Percentiles rank a stretch among this genome's conserved stretches.
These are phyloP conservation scores for Eupithecia dodoneata DNA, from an alignment of 2,888 invertebrate genomes.

Conservation along the genomic window DNA sequence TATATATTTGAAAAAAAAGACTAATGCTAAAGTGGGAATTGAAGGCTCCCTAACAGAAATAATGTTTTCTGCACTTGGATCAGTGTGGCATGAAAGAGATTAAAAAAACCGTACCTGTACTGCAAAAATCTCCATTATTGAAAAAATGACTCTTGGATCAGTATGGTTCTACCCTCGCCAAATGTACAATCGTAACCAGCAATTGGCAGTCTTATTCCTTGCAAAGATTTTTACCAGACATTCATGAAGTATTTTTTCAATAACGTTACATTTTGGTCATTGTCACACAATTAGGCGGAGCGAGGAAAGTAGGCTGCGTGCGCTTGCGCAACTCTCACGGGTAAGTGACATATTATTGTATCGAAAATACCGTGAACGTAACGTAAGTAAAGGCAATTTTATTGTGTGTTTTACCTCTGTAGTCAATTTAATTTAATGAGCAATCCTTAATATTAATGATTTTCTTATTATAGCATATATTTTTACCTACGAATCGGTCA, in stretches of 20 bases:
- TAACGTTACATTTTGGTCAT: slow-evolving; percentile 39
- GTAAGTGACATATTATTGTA: slow-evolving; percentile 64
- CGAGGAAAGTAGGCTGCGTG: slow-evolving; percentile 57
- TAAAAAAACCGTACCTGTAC: too few species aligned
- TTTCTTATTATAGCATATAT: not conserved
- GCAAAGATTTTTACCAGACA: not conserved
- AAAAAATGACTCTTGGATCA: too few species aligned
- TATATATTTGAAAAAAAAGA: too few species aligned
- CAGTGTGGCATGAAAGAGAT: too few species aligned
- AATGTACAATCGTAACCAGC: too few species aligned
- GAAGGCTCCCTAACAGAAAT: too few species aligned
- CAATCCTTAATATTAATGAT: not conserved
- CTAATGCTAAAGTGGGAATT: too few species aligned
- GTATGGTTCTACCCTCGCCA: too few species aligned
- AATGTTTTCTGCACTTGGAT: too few species aligned
- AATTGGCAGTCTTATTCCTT: too few species aligned
- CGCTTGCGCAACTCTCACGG: slow-evolving; percentile 51
- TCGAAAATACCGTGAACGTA: slow-evolving; percentile 3
- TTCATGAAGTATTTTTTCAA: not conserved
- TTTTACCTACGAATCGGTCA: too few species aligned
- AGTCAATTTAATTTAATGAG: not conserved
- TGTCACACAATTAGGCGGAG: slow-evolving; percentile 61
- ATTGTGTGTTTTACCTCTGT: not conserved
- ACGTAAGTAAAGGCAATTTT: not conserved
- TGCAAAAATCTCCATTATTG: too few species aligned